Evolutionary conservation across 2,797 vertebrate species (phyloP).

Genomic region (Psittacula derbiana): DNA sequence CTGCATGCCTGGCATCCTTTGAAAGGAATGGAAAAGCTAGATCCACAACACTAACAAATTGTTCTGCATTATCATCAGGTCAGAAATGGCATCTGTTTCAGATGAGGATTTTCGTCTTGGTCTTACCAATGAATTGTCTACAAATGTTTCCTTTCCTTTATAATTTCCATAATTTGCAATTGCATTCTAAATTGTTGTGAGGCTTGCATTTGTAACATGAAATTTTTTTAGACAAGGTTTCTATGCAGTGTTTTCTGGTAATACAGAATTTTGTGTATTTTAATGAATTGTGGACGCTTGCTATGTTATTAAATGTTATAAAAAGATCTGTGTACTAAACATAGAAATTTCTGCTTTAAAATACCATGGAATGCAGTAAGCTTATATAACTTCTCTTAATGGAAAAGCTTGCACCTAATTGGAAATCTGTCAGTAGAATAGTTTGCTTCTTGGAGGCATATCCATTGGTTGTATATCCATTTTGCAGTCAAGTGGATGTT

Average conservation of each 20-base stretch:
- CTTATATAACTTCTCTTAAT: background rate
- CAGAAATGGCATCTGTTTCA: background rate
- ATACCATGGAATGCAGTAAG: background rate
- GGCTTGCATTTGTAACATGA: fast-evolving
- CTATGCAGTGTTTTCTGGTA: background rate
- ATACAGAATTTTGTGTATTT: background rate
- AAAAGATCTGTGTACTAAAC: background rate
- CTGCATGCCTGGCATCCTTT: conserved; percentile 70
- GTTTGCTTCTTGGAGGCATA: background rate
- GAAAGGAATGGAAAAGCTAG: conserved; percentile 74
- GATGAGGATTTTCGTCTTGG: background rate
- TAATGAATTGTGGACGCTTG: background rate
- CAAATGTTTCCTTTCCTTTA: background rate
- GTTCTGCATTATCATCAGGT: conserved; percentile 80
- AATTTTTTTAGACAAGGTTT: background rate
- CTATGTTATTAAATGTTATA: background rate
- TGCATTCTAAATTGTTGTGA: background rate
- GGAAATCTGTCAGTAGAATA: background rate
- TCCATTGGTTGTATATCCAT: background rate
- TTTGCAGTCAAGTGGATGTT: background rate
- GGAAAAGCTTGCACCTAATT: background rate
- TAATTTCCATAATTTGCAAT: background rate
- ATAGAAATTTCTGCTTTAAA: background rate
- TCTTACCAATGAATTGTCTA: background rate
- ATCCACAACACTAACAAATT: conserved; percentile 47